phyloP scores from a whole-genome alignment of 2,797 vertebrate species.

The Otolemur crassicaudatus region DNA sequence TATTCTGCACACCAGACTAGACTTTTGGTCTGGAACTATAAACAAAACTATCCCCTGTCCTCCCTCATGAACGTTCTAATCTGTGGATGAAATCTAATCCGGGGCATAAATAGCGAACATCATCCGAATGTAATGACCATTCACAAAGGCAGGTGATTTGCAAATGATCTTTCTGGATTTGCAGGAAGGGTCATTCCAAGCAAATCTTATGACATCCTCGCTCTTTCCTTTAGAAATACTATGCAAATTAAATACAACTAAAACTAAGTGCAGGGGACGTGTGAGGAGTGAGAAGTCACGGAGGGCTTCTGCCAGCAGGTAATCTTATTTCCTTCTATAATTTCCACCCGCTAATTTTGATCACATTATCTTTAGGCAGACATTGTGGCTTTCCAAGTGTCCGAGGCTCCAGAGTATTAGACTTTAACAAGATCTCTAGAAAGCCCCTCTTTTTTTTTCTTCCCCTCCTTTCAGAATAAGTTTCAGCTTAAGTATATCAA shows the following conservation, averaged over 20 bases:
- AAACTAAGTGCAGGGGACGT: neutral
- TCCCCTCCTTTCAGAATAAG: conserved; percentile 3
- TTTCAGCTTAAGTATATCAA: neutral
- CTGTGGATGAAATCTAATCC: neutral
- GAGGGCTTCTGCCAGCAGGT: neutral
- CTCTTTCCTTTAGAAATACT: neutral
- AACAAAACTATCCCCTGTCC: neutral
- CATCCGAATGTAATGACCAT: neutral
- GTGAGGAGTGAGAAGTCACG: neutral
- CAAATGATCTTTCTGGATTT: neutral
- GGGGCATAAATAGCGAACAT: neutral
- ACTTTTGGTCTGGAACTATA: neutral
- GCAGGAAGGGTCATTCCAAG: neutral
- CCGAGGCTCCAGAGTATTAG: neutral
- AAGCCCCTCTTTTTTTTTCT: neutral
- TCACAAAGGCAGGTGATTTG: neutral
- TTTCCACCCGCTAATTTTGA: neutral
- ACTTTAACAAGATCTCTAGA: neutral
- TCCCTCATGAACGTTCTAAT: neutral
- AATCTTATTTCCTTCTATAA: neutral
- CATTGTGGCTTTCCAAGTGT: neutral
- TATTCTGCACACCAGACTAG: neutral
- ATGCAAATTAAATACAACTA: neutral
- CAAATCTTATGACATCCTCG: neutral
- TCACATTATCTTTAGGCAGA: neutral